Evolutionary conservation across 1,140 invertebrate species (phyloP), one percentile per base, ranked within the genome.

Genomic region (Drosophila nigromelanica): DNA sequence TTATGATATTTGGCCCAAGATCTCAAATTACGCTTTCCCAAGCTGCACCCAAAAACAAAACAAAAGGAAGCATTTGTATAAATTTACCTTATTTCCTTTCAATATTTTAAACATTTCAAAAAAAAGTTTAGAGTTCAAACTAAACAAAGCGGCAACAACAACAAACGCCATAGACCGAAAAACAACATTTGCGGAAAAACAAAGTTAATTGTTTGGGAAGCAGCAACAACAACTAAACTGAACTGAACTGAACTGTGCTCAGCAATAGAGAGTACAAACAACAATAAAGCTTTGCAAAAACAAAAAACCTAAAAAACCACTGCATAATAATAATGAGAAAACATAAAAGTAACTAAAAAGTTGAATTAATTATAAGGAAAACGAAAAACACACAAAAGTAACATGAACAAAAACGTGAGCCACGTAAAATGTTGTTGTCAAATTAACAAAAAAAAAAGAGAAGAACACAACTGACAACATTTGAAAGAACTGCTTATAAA

Each of bases 241-340:
- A 7, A 64, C 6, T 5, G 27, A 27, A 27, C 27, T 27, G 27
- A 15, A 15, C 14, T 2, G n/a, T 18, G 8, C 1, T 10, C n/a
- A 4, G 60, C 43, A 43, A 72, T 69, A 62, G 21, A 54, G 50
- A 43, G 27, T 50, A 50, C 48, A 58, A 42, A 62, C 42, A 63
- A 63, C 37, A 70, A 63, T 35, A 73, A 52, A 54, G 45, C 74
- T 74, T 72, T 39, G 33, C 21, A 48, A 40, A 61, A 68, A 68
- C 14, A n/a, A 33, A 42, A 40, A 67, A 24, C 2, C n/a, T 43
- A 59, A 45, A 71, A 80, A 67, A 42, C 62, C 62, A 72, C 71
- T 79, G 79, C 72, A 82, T 87, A 87, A 79, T 79, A 82, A 87
- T 89, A 82, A 87, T 89, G 82, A 40, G 83, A 82, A 82, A 82